A percentile compares a stretch with the other conserved stretches of the same genome.
Conservation (phyloP, 2,888 invertebrate genomes). For the Papilio demoleus region DNA sequence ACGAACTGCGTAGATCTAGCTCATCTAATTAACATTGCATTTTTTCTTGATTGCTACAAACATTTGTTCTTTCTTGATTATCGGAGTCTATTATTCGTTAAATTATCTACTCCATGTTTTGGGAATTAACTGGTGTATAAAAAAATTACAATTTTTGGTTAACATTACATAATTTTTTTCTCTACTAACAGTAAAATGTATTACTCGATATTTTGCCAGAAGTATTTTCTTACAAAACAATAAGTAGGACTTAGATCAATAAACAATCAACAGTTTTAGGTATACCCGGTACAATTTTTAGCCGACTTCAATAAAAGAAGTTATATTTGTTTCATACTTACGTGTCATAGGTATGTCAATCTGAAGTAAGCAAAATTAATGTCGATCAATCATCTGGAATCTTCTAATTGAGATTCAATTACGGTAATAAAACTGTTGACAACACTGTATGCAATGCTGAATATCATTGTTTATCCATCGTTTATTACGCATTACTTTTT, state of each 20-base stretch:
- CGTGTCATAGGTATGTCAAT: neutral
- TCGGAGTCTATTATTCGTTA: neutral
- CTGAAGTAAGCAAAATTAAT: slow-evolving; percentile 44
- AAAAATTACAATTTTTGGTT: neutral
- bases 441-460: neutral
- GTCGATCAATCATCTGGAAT: slow-evolving; percentile 11
- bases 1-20: no score
- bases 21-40: no score
- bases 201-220: neutral
- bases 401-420: slow-evolving; percentile 16
- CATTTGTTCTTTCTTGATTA: no score
- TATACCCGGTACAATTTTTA: no score
- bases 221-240: neutral
- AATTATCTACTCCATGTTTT: neutral
- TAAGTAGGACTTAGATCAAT: no score
- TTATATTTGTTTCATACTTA: neutral
- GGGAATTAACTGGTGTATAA: neutral
- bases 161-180: neutral
- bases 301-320: neutral
- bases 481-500: slow-evolving; percentile 16
- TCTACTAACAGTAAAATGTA: neutral
- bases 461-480: slow-evolving; percentile 3
- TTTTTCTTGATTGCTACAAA: no score
- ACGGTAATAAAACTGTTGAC: slow-evolving; percentile 14
- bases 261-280: no score